Evolutionary conservation across 2,113 vertebrate species (phyloP).

Genomic region (Nothobranchius furzeri): DNA sequence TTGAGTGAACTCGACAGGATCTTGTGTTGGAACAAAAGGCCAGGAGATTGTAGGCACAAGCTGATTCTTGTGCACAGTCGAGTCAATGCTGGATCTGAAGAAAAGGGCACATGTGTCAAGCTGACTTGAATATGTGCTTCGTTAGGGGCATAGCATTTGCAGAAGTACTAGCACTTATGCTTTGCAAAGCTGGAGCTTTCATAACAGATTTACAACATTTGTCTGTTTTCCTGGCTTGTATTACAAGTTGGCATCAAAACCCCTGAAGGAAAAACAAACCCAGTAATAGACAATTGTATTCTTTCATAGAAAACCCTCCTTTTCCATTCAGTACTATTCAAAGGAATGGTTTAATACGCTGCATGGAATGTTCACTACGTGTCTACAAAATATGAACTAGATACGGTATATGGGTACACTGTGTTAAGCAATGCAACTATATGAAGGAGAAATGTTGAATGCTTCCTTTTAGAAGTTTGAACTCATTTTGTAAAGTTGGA

Average conservation of each 20-base stretch:
- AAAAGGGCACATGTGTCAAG: constrained; percentile 54
- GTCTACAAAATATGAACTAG: constrained; percentile 50
- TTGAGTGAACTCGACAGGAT: constrained; percentile 36
- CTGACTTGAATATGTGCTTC: constrained; percentile 65
- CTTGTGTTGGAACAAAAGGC: constrained; percentile 50
- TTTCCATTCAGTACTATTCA: constrained; percentile 25
- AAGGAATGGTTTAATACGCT: constrained; percentile 59
- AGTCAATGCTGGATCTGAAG: constrained; percentile 16
- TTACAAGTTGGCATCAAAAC: constrained; percentile 11
- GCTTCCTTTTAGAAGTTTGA: constrained; percentile 49
- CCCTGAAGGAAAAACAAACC: constrained; percentile 7
- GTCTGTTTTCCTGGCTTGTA: constrained; percentile 3
- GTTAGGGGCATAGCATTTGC: constrained; percentile 28
- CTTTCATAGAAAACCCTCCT: constrained; percentile 5
- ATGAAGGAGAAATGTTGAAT: constrained; percentile 55
- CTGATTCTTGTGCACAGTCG: constrained; percentile 14
- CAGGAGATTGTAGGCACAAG: constrained; percentile 14
- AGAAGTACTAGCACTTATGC: constrained; percentile 28
- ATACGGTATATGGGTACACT: constrained; percentile 59
- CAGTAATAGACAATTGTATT: neutral
- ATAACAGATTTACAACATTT: neutral
- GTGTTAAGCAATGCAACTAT: constrained; percentile 51
- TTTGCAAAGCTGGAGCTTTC: constrained; percentile 4
- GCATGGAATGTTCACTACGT: constrained; percentile 73
- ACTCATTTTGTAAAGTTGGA: constrained; percentile 48